Base-by-base conservation (phyloP, 1,140 invertebrate genomes). In the Formica exsecta region DNA sequence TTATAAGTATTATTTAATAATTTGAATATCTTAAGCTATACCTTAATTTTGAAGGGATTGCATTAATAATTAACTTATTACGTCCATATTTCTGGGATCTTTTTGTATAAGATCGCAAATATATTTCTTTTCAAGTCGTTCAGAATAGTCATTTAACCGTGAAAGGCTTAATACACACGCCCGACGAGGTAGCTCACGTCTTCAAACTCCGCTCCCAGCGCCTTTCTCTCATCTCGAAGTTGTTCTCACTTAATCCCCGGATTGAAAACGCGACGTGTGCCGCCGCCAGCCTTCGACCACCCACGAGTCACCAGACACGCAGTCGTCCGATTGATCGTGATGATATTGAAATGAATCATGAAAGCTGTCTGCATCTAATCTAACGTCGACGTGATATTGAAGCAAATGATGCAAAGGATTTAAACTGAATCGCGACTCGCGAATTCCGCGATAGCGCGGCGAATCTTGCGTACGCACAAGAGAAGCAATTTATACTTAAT, bases 401-500 rank as follows among this genome's bases (percentile, higher is more conserved):
- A 62, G 8, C 29, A 22, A 41, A 74, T n/a, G 3, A 22, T 62
- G 19, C 44, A 32, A 32, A 32, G 38, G 66, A 19, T 51, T 19
- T 51, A 59, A 74, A 6, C 16, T 22, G 44, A 73, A 77, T 65
- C 36, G 48, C 59, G 70, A 9, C 7, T 36, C 64, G 44, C 57
- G 64, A 70, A 86, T 76, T 76, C 73, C 38, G n/a, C 84, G 73
- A 89, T 86, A 83, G 77, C 75, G 77, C 75, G 79, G 41, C 16
- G 29, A 9, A 22, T 79, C 74, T 80, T 73, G 51, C 25, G 44
- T 32, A 48, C 54, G 41, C 81, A 91, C 36, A 59, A 74, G 71
- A 87, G 89, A 89, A 89, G 88, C 90, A 92, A 92, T 92, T 92
- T 91, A 91, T 92, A 91, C 74, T 91, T 90, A 92, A 92, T 92